Evolutionary conservation across 2,888 invertebrate genomes (phyloP).

Genomic region (Drosophila villosipedis): DNA sequence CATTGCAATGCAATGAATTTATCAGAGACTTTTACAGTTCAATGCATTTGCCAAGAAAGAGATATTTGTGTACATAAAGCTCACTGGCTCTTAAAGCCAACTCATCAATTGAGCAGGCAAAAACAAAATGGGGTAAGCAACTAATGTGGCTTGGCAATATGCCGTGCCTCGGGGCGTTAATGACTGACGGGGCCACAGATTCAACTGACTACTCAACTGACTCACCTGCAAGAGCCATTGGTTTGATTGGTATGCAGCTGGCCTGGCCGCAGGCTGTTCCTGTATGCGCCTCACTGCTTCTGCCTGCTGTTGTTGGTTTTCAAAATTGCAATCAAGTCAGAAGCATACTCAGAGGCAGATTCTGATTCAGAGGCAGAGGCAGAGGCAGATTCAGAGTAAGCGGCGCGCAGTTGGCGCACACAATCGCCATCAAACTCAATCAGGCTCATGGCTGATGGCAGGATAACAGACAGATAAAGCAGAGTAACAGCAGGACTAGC

Average conservation of each 20-base stretch:
- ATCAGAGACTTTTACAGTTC: slow-evolving; percentile 55
- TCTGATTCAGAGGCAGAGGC: slow-evolving; percentile 34
- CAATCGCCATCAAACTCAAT: slow-evolving; percentile 81
- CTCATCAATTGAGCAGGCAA: slow-evolving; percentile 62
- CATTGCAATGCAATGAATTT: slow-evolving; percentile 22
- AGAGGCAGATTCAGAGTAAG: slow-evolving; percentile 7
- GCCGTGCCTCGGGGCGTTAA: slow-evolving; percentile 29
- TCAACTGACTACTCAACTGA: slow-evolving; percentile 15
- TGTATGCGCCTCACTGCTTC: slow-evolving; percentile 7
- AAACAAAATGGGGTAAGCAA: slow-evolving; percentile 24
- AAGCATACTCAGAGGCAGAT: not conserved
- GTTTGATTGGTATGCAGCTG: slow-evolving; percentile 74
- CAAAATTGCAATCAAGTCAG: slow-evolving; percentile 75
- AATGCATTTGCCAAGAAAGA: slow-evolving; percentile 45
- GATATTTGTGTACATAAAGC: slow-evolving; percentile 55
- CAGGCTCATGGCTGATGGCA: slow-evolving; percentile 71
- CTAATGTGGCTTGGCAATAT: slow-evolving; percentile 58
- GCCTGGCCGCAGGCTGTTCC: slow-evolving; percentile 26
- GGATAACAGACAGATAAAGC: slow-evolving; percentile 55
- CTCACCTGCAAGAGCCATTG: slow-evolving; percentile 39
- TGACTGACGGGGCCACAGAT: slow-evolving; percentile 32
- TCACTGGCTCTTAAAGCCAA: slow-evolving; percentile 7
- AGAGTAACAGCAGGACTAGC: not conserved
- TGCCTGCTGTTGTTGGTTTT: slow-evolving; percentile 21
- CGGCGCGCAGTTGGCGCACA: slow-evolving; percentile 58